These are phyloP conservation scores for Psittacus erithacus DNA, from an alignment of 2,113 vertebrate species.

Conservation along the genomic window DNA sequence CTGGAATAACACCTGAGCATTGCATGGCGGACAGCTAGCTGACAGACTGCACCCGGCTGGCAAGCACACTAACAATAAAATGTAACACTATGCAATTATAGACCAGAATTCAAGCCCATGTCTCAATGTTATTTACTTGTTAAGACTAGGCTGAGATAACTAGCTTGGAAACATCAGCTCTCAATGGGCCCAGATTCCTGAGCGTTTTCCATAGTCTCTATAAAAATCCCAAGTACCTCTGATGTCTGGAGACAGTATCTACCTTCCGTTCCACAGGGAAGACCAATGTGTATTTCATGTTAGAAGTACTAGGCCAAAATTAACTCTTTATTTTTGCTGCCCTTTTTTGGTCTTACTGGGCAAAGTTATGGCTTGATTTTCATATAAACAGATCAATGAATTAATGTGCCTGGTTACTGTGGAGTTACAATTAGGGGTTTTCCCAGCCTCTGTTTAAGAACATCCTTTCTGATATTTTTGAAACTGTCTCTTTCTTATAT, in stretches of 20 bases:
- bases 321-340: background rate
- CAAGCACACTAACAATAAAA: background rate
- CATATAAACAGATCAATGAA: constrained; percentile 1
- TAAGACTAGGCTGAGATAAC: background rate
- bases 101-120: background rate
- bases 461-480: background rate
- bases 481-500: background rate
- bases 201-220: background rate
- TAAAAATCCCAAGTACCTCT: background rate
- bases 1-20: background rate
- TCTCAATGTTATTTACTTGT: background rate
- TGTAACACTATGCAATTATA: background rate
- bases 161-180: background rate
- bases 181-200: background rate
- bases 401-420: background rate
- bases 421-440: background rate
- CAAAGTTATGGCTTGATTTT: background rate
- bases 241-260: background rate
- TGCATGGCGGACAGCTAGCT: background rate
- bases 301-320: background rate
- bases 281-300: background rate
- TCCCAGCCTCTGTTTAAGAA: background rate
- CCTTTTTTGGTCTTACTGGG: background rate
- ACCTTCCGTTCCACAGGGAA: background rate
- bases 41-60: background rate